Evolutionary conservation across 2,797 vertebrate species (phyloP), one percentile per base, ranked within the genome.

Genomic region (Halcyon leucocephala): DNA sequence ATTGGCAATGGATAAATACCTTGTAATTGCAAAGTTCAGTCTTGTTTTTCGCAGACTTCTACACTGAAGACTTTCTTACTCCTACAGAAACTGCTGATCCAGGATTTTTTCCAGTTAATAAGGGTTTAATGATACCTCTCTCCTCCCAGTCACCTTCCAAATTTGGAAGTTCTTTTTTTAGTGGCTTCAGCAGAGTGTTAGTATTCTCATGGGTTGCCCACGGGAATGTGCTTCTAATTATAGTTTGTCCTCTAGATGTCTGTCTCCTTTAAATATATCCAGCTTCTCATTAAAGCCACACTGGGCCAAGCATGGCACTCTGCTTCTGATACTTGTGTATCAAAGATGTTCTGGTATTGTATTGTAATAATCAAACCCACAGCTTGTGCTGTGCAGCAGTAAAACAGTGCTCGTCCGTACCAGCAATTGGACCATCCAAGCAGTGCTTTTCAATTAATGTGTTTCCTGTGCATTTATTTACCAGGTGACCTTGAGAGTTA

Each of bases 81-180:
- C 66, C 19, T 54, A 25, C 25, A 69, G 66, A 96, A 96, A 82
- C 18, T 86, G 88, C 86, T 51, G 86, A 97, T 84, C 10, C 31
- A 21, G 61, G 61, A 21, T 7, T 46, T 81, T 95, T 95, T 91
- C 83, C 55, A 65, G 46, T 92, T 58, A 73, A 86, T 89, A 78
- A 46, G 26, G 37, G 26, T 88, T 93, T 94, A 94, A 94, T 70
- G 93, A 93, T 92, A 84, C 90, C 93, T 90, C 92, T 90, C 41
- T 95, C 48, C 76, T 95, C 82, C 61, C 72, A 74, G 90, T 94
- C 93, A 86, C 85, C 91, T 94, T 96, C 93, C 88, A 89, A 69
- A 94, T 88, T 51, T 70, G 82, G 80, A 82, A 73, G 60, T 79
- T 94, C 95, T 96, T 95, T 96, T 93, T 96, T 89, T 94, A 96